These are phyloP conservation scores for Podarcis muralis DNA, from an alignment of 2,113 vertebrate species.

Conservation along the genomic window DNA sequence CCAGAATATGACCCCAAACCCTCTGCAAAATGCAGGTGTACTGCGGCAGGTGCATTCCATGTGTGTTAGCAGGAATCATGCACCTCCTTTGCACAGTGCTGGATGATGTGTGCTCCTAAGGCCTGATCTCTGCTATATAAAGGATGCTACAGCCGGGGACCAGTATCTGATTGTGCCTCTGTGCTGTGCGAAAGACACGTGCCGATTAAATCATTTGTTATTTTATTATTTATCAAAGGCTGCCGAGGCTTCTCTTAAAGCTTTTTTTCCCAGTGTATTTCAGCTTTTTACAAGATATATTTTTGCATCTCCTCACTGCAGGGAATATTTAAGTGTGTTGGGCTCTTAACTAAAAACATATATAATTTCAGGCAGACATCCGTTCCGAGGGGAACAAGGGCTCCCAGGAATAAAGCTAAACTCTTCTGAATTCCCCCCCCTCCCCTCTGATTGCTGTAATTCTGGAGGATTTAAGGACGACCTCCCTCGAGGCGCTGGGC, in stretches of 20 bases:
- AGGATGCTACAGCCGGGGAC: no score
- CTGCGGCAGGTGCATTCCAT: background rate
- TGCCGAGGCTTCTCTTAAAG: slow-evolving; percentile 51
- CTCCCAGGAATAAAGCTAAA: slow-evolving; percentile 30
- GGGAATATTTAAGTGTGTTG: slow-evolving; percentile 37
- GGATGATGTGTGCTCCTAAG: background rate
- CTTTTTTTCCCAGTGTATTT: slow-evolving; percentile 29
- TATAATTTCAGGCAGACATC: slow-evolving; percentile 52
- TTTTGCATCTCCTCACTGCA: slow-evolving; percentile 54
- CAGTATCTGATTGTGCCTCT: background rate
- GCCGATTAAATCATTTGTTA: background rate
- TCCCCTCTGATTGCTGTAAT: slow-evolving; percentile 49
- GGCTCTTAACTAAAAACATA: slow-evolving; percentile 57
- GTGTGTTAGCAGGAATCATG: background rate
- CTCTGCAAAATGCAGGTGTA: no score
- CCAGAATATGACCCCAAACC: no score
- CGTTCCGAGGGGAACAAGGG: slow-evolving; percentile 39
- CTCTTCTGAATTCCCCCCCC: slow-evolving; percentile 26
- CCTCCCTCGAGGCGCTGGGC: background rate
- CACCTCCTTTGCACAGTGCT: no score
- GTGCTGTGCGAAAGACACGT: background rate
- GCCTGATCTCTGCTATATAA: no score
- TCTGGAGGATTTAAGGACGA: slow-evolving; percentile 54
- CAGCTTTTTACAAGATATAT: slow-evolving; percentile 46
- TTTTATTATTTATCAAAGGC: slow-evolving; percentile 37